Evolutionary conservation across 2,888 invertebrate species (phyloP), one percentile per base, ranked within the genome.

Genomic region (Dendrolimus pini): DNA sequence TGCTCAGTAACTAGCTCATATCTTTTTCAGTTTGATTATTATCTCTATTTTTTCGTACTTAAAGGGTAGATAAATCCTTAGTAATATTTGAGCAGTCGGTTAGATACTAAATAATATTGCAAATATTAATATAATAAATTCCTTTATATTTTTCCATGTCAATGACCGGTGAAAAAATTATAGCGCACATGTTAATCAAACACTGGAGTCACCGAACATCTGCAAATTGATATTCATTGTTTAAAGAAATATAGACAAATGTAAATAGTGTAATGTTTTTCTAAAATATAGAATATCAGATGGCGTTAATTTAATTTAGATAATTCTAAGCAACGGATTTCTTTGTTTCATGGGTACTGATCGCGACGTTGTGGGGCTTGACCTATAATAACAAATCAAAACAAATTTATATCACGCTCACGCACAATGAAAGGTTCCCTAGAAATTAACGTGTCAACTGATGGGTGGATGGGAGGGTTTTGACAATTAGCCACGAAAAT

Each of bases 221-320:
- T 41, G 56, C 30, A 12, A 56, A 56, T 56, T 56, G 52, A 12
- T 55, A 52, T 52, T 52, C 56, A 52, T 56, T 52, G 12, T 8
- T 18, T 52, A 52, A 55, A 56, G 30, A 56, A 9, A 30, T 41
- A 13, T 41, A 56, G 52, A 52, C 18, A 56, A 10, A 12, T 56
- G 55, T 9, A 30, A 56, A 56, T 56, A 52, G 55, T 14, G 30
- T 18, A 54, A 7, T 30, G 18, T 52, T 56, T 41, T 56, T 14
- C 30, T 52, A 52, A 30, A 52, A 52, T 41, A 52, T 52, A 30
- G 52, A 56, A 56, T 41, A 41, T 18, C 8, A 52, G 53, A 52
- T 41, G 53, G 53, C 53, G 56, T 41, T 52, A 9, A n/a, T 13
- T 12, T 14, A 53, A 47, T 47, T 47, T 47, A 47, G 47, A 8